phyloP scores from a whole-genome alignment of 2,113 vertebrate species.

The Marcusenius ussheri region DNA sequence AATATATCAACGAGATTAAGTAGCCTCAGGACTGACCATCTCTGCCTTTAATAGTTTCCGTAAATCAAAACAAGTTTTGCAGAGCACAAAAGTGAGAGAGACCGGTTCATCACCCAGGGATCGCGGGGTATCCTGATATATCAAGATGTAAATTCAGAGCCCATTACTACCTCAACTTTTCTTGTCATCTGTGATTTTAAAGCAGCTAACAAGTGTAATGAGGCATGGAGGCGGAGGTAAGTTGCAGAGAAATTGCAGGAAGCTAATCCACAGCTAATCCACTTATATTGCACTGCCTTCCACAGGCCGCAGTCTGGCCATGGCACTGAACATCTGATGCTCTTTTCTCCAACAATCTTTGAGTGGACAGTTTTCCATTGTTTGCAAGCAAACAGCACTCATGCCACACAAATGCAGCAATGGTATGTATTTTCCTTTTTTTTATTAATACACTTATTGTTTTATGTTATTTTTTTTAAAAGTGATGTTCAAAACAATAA shows the following conservation, averaged over 20 bases:
- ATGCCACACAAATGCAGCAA: not conserved
- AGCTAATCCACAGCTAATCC: constrained; percentile 48
- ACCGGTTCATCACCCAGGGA: constrained; percentile 49
- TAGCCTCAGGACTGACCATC: constrained; percentile 53
- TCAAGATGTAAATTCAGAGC: constrained; percentile 56
- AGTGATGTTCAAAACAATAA: not conserved
- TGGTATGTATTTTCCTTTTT: not conserved
- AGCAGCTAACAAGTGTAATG: not conserved
- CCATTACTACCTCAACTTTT: constrained; percentile 39
- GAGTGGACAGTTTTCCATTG: not conserved
- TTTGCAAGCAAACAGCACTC: not conserved
- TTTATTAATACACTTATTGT: not conserved
- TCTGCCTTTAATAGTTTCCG: constrained; percentile 58
- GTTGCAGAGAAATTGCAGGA: constrained; percentile 15
- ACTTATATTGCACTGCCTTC: constrained; percentile 34
- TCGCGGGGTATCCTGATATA: constrained; percentile 41
- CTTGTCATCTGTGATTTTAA: constrained; percentile 27
- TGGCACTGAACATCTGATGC: not conserved
- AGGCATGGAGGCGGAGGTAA: constrained; percentile 20
- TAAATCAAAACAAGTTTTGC: constrained; percentile 53
- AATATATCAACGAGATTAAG: constrained; percentile 61
- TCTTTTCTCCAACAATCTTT: not conserved
- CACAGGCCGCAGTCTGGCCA: constrained; percentile 8
- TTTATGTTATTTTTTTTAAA: not conserved
- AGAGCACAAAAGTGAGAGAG: constrained; percentile 35